Evolutionary conservation across 2,113 vertebrate species (phyloP).

Genomic region (Rissa tridactyla): DNA sequence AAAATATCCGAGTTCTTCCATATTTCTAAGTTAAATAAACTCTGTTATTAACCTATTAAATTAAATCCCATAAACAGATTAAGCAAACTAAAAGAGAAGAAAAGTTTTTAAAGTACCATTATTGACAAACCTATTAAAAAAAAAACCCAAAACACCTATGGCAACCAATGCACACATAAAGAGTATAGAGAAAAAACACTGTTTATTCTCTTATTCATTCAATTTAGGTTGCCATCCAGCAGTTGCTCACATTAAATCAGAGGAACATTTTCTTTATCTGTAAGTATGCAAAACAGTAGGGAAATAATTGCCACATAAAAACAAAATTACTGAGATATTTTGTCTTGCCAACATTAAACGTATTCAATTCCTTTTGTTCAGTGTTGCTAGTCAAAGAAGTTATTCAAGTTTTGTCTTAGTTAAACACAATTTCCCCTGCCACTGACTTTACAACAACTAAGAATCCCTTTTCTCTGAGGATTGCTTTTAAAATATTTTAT

Average conservation of each 20-base stretch:
- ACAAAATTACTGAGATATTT: background rate
- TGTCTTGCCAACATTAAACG: background rate
- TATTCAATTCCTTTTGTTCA: background rate
- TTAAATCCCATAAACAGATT: background rate
- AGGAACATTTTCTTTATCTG: background rate
- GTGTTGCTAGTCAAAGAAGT: background rate
- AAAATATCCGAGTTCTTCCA: background rate
- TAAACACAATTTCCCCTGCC: background rate
- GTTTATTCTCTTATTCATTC: background rate
- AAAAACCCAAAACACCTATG: accelerated
- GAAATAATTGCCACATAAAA: background rate
- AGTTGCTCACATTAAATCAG: background rate
- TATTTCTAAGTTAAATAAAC: background rate
- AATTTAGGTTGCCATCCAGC: background rate
- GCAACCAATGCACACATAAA: background rate
- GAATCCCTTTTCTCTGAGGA: background rate
- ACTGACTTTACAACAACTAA: background rate
- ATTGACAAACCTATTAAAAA: background rate
- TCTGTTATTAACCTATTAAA: background rate
- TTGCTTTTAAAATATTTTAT: background rate
- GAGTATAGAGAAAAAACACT: background rate
- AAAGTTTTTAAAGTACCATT: background rate
- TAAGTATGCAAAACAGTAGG: background rate
- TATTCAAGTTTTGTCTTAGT: background rate
- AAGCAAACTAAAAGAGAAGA: background rate